Percentiles rank a stretch among this genome's conserved stretches.
These are phyloP conservation scores for Dysdera silvatica DNA, from an alignment of 1,140 invertebrate species.

Conservation along the genomic window DNA sequence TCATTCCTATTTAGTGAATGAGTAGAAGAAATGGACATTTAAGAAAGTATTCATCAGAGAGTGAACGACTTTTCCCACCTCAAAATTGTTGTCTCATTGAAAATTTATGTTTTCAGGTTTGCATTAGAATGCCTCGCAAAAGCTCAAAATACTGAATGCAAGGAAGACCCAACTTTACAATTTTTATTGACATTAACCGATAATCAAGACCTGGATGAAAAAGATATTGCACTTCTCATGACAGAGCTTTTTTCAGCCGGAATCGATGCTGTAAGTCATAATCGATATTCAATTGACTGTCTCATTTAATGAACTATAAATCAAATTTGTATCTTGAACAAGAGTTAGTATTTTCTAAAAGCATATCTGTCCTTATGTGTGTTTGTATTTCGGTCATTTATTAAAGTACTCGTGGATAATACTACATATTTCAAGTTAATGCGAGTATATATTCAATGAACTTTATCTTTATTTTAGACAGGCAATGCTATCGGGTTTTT, in stretches of 20 bases:
- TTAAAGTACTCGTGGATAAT: too few species aligned
- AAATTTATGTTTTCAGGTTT: neutral
- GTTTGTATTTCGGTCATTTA: too few species aligned
- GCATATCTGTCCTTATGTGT: too few species aligned
- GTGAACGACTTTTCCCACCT: too few species aligned
- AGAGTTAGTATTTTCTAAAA: too few species aligned
- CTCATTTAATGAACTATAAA: neutral
- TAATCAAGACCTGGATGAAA: neutral
- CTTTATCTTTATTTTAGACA: constrained; percentile 54
- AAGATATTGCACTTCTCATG: constrained; percentile 63
- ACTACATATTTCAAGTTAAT: too few species aligned
- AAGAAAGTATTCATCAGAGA: too few species aligned
- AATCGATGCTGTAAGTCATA: constrained; percentile 64
- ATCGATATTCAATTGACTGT: neutral
- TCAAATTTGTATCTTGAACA: too few species aligned
- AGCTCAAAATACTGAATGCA: neutral
- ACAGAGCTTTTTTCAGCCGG: constrained; percentile 78
- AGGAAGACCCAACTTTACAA: neutral
- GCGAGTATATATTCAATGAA: too few species aligned
- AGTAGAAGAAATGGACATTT: too few species aligned
- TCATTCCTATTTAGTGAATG: too few species aligned
- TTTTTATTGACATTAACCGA: neutral
- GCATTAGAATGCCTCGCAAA: constrained; percentile 2
- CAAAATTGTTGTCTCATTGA: too few species aligned
- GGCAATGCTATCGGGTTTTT: constrained; percentile 68